phyloP scores from a whole-genome alignment of 2,888 invertebrate species.

The Orchesella flavescens region DNA sequence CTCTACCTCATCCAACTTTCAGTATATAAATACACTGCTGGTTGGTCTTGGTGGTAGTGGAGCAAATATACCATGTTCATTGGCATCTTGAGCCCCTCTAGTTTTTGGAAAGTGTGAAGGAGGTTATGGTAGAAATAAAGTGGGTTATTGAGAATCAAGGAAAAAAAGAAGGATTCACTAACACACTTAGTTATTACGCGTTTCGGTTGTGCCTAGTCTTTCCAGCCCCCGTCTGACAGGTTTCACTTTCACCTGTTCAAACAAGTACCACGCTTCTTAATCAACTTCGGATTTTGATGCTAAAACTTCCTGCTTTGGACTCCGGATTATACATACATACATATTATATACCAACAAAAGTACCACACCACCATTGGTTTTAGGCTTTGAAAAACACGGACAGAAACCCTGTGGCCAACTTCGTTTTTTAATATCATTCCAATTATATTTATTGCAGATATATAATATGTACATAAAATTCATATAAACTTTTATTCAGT shows the following conservation, averaged over 20 bases:
- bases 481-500: too few species aligned
- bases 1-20: too few species aligned
- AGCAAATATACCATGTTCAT: background rate
- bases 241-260: constrained; percentile 49
- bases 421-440: too few species aligned
- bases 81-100: constrained; percentile 38
- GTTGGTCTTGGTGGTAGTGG: too few species aligned
- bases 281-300: background rate
- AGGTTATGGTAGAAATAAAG: constrained; percentile 20
- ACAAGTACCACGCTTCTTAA: constrained; percentile 21
- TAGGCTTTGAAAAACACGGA: background rate
- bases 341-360: too few species aligned
- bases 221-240: constrained; percentile 38
- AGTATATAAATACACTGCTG: too few species aligned
- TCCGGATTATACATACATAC: too few species aligned
- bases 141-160: constrained; percentile 13
- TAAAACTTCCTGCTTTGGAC: background rate
- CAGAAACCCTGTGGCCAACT: too few species aligned
- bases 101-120: constrained; percentile 16
- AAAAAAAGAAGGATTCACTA: constrained; percentile 14
- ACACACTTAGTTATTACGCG: constrained; percentile 18
- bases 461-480: too few species aligned
- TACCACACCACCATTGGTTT: background rate
- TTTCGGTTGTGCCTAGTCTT: constrained; percentile 11
- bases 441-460: too few species aligned